Conservation (phyloP, 2,797 vertebrate genomes). For the Numenius phaeopus region DNA sequence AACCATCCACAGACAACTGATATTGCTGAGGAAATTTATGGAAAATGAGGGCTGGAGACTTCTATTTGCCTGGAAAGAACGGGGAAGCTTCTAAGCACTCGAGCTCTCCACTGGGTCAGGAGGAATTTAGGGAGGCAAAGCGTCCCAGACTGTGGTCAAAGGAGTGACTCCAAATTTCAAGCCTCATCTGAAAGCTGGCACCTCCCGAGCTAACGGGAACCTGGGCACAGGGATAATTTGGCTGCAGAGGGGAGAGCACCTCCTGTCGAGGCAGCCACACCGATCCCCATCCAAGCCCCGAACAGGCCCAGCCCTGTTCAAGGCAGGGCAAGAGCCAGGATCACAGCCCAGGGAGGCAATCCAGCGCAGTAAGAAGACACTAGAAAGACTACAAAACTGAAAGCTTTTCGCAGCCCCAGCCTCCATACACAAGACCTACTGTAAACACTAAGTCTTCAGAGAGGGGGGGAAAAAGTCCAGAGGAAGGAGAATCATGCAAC, state of each 20-base stretch:
- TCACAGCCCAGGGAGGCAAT: neutral
- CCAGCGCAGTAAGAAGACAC: neutral
- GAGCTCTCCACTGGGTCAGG: neutral
- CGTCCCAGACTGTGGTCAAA: slow-evolving; percentile 25
- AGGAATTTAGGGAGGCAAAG: slow-evolving; percentile 42
- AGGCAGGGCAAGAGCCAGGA: neutral
- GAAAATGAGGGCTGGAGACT: slow-evolving; percentile 16
- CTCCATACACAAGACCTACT: neutral
- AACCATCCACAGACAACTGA: neutral
- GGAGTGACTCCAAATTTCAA: slow-evolving; percentile 39
- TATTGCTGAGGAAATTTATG: slow-evolving; percentile 18
- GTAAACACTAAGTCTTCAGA: neutral
- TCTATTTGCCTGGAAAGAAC: neutral
- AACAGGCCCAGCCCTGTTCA: slow-evolving; percentile 47
- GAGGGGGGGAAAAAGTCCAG: neutral
- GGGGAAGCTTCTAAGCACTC: neutral
- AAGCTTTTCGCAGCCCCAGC: neutral
- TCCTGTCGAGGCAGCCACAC: slow-evolving; percentile 40
- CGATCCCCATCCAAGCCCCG: neutral
- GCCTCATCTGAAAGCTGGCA: slow-evolving; percentile 49
- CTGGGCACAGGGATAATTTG: slow-evolving; percentile 21
- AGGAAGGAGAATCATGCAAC: neutral
- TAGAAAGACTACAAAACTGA: neutral
- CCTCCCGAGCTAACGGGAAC: slow-evolving; percentile 18
- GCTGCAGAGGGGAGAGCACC: slow-evolving; percentile 34